phyloP scores from a whole-genome alignment of 2,113 vertebrate genomes.

The Oncorhynchus gorbuscha region DNA sequence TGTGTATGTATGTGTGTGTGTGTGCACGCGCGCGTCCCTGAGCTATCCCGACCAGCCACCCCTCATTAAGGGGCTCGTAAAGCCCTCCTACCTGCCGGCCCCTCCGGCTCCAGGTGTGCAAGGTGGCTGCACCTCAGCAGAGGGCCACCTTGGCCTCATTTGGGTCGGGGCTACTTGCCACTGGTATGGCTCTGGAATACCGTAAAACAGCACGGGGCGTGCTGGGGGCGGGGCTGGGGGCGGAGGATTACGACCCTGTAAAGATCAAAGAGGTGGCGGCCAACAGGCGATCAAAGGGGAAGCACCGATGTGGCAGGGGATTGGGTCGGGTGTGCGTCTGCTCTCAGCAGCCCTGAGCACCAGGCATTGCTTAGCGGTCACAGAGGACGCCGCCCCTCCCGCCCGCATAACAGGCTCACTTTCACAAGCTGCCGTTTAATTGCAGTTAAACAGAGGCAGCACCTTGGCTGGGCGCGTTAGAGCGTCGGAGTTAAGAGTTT shows the following conservation, averaged over 20 bases:
- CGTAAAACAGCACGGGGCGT: slow-evolving; percentile 51
- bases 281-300: slow-evolving; percentile 77
- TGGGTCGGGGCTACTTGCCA: slow-evolving; percentile 64
- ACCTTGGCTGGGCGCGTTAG: slow-evolving; percentile 58
- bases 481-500: background rate
- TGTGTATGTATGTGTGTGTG: slow-evolving; percentile 49
- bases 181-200: slow-evolving; percentile 48
- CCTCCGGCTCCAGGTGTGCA: slow-evolving; percentile 64
- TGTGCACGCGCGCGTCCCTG: slow-evolving; percentile 8
- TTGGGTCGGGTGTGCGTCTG: slow-evolving; percentile 38
- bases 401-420: slow-evolving; percentile 49
- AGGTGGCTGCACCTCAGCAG: slow-evolving; percentile 62
- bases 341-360: slow-evolving; percentile 33
- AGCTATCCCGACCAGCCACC: slow-evolving; percentile 62
- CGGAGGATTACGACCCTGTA: slow-evolving; percentile 77
- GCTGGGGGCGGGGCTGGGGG: slow-evolving; percentile 25
- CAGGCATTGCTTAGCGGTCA: no score
- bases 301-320: slow-evolving; percentile 70
- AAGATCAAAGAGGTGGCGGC: slow-evolving; percentile 75
- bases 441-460: slow-evolving; percentile 66
- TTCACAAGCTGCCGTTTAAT: slow-evolving; percentile 74
- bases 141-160: slow-evolving; percentile 71
- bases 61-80: slow-evolving; percentile 74
- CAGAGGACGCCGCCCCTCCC: no score
- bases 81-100: slow-evolving; percentile 65